A percentile compares a stretch with the other conserved stretches of the same genome.
These are phyloP conservation scores for Ichneumon xanthorius DNA, from an alignment of 2,888 invertebrate genomes.

Conservation along the genomic window DNA sequence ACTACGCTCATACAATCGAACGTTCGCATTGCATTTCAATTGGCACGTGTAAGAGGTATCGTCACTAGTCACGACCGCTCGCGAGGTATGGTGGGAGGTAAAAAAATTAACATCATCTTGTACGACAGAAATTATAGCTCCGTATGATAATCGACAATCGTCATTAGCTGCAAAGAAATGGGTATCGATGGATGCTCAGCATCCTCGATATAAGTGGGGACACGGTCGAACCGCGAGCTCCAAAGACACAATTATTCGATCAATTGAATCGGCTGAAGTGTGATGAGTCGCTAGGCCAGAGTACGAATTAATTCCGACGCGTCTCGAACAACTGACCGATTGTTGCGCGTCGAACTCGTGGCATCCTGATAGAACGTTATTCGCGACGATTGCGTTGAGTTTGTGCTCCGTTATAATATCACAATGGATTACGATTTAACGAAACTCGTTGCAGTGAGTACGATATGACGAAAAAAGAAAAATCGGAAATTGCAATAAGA, in stretches of 20 bases:
- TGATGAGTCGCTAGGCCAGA: constrained; percentile 29
- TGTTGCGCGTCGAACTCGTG: constrained; percentile 29
- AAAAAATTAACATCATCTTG: no score
- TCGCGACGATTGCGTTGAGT: background rate
- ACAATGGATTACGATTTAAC: constrained; percentile 66
- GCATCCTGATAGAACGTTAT: constrained; percentile 30
- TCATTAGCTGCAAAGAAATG: background rate
- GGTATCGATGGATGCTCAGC: constrained; percentile 10
- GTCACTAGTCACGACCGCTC: no score
- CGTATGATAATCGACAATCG: background rate
- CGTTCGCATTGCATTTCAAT: background rate
- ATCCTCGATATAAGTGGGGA: constrained; percentile 8
- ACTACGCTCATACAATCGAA: background rate
- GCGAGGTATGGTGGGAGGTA: no score
- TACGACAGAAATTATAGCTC: no score
- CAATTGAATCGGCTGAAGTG: constrained; percentile 68
- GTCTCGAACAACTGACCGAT: constrained; percentile 55
- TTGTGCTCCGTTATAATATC: background rate
- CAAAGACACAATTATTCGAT: constrained; percentile 54
- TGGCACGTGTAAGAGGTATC: background rate
- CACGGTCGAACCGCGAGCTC: background rate
- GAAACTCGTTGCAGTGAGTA: constrained; percentile 66
- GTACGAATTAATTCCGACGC: constrained; percentile 61
- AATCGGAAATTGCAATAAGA: background rate
- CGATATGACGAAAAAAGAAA: constrained; percentile 22